Conservation (phyloP, 2,113 vertebrate species). For the Cheilinus undulatus region DNA sequence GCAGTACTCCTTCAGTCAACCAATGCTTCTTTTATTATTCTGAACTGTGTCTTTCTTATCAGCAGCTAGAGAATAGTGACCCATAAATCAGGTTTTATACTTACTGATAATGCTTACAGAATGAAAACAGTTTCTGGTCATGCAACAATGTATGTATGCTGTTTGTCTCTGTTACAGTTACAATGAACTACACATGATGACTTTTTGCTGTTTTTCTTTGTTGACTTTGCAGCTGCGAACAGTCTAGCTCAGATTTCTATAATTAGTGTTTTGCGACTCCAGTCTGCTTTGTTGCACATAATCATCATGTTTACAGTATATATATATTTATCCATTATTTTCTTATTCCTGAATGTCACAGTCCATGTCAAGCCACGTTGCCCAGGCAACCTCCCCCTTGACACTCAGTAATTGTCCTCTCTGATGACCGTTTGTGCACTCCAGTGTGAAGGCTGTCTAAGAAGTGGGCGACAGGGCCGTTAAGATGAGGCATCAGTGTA, state of each 20-base stretch:
- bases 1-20: constrained; percentile 31
- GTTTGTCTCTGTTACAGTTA: constrained; percentile 4
- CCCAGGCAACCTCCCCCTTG: constrained; percentile 56
- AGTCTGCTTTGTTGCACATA: constrained; percentile 18
- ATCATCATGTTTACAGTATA: constrained; percentile 18
- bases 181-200: background rate
- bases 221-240: background rate
- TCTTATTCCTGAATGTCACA: constrained; percentile 45
- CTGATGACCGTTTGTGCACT: constrained; percentile 64
- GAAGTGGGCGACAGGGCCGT: constrained; percentile 39
- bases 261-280: constrained; percentile 5
- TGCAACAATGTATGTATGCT: constrained; percentile 6
- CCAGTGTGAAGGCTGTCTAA: constrained; percentile 58
- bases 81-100: background rate
- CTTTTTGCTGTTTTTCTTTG: background rate
- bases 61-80: background rate
- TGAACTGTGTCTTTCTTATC: constrained; percentile 36
- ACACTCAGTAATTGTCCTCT: constrained; percentile 47
- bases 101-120: background rate
- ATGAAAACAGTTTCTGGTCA: constrained; percentile 23
- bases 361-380: constrained; percentile 60
- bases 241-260: background rate
- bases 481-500: constrained; percentile 29
- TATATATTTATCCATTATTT: constrained; percentile 42
- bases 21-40: constrained; percentile 33